Percentiles rank a stretch among this genome's conserved stretches.
phyloP scores from a whole-genome alignment of 1,140 invertebrate genomes.

The Bombus waltoni region DNA sequence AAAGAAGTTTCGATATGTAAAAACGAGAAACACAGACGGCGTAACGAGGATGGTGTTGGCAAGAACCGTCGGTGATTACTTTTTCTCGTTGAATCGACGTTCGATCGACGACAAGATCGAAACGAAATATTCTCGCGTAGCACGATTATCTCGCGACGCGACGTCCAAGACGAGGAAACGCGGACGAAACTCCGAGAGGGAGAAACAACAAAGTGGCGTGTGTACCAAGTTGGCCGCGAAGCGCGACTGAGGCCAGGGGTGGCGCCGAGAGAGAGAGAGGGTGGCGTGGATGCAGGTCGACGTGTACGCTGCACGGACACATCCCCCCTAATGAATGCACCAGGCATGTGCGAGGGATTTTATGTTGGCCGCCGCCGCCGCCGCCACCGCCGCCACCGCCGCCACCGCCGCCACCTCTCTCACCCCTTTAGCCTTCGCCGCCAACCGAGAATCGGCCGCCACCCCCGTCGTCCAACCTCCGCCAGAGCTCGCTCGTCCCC shows the following conservation, averaged over 20 bases:
- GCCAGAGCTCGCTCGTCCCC: slow-evolving; percentile 42
- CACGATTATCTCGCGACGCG: slow-evolving; percentile 43
- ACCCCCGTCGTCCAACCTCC: slow-evolving; percentile 56
- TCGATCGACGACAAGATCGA: slow-evolving; percentile 30
- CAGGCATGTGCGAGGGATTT: slow-evolving; percentile 83
- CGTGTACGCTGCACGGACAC: slow-evolving; percentile 80
- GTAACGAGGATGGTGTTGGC: no score
- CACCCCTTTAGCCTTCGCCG: slow-evolving; percentile 72
- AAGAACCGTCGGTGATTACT: not conserved
- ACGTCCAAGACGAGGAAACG: slow-evolving; percentile 28
- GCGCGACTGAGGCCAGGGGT: slow-evolving; percentile 70
- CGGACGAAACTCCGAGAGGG: slow-evolving; percentile 33
- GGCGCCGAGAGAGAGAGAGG: slow-evolving; percentile 60
- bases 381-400: slow-evolving; percentile 56
- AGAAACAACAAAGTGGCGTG: slow-evolving; percentile 63
- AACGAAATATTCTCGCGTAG: not conserved
- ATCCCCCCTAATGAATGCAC: slow-evolving; percentile 82
- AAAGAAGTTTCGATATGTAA: not conserved
- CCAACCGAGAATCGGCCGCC: slow-evolving; percentile 67
- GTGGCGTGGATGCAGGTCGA: slow-evolving; percentile 74
- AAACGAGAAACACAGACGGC: not conserved
- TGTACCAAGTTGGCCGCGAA: slow-evolving; percentile 68
- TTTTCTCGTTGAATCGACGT: no score
- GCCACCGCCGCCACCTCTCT: slow-evolving; percentile 51
- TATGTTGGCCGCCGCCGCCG: slow-evolving; percentile 80